Percentiles rank a stretch among this genome's conserved stretches.
These are phyloP conservation scores for Drosophila malerkotliana DNA, from an alignment of 1,140 invertebrate genomes.

Conservation along the genomic window DNA sequence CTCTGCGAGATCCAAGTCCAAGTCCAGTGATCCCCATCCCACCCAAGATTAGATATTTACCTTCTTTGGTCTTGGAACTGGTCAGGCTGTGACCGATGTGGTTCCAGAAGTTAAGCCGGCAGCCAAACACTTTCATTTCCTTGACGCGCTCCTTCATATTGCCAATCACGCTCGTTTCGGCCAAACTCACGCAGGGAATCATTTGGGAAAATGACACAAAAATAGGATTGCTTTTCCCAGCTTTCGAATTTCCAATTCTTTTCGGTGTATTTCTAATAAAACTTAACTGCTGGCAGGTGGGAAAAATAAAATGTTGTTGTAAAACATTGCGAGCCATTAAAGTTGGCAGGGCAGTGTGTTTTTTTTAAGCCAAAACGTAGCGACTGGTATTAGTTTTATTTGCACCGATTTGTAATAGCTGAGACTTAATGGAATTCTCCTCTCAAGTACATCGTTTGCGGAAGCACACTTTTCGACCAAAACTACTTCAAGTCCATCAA, in stretches of 20 bases:
- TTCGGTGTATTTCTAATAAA: conserved; percentile 14
- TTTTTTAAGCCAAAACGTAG: conserved; percentile 29
- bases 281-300: conserved; percentile 20
- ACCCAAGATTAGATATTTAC: conserved; percentile 42
- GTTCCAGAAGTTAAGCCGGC: conserved; percentile 84
- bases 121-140: conserved; percentile 84
- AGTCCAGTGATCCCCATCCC: not conserved
- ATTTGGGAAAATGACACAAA: conserved; percentile 56
- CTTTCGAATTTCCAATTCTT: conserved; percentile 9
- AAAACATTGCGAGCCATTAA: conserved; percentile 14
- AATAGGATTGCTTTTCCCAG: conserved; percentile 32
- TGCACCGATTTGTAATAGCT: conserved; percentile 38
- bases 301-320: conserved; percentile 37
- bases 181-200: conserved; percentile 84
- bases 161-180: conserved; percentile 84
- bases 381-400: conserved; percentile 28
- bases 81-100: conserved; percentile 82
- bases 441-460: conserved; percentile 52
- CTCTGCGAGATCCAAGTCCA: not conserved
- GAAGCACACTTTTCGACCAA: conserved; percentile 31
- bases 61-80: conserved; percentile 83
- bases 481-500: conserved; percentile 44
- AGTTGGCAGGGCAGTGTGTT: conserved; percentile 17
- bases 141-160: conserved; percentile 84
- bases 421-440: conserved; percentile 30